Base-by-base conservation (phyloP, 2,797 vertebrate genomes). In the Meriones psammophilus region DNA sequence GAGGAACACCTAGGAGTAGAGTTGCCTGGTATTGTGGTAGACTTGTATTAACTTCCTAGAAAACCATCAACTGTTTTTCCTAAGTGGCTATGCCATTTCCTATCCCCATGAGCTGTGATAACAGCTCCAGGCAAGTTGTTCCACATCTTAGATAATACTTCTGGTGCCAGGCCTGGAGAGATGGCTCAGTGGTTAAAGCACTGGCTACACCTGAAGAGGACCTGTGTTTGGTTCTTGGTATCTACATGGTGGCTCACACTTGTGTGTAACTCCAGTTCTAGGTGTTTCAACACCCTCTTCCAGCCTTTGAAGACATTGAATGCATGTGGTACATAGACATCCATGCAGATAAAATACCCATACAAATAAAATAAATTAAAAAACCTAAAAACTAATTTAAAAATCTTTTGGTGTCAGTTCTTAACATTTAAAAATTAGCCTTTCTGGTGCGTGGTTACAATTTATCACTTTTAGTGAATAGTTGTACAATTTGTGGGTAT, bases 51-150 rank as follows among this genome's bases (percentile, higher is more conserved):
- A 89, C 56, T 74, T 94, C n/a, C 83, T 0, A 85, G 69, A 90
- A 92, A 95, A 76, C 15, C 58, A 58, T 4, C 42, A 76, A 89
- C 73, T 96, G 33, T 60, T 84, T 73, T 88, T 90, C 54, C 68
- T 90, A 94, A 94, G 58, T 80, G 56, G 42, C 36, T 50, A 50
- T 30, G n/a, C 28, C n/a, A 76, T 90, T 94, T 93, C 66, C 68
- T 74, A 86, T 1, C 39, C 24, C 46, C 66, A 76, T 39, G 18
- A 96, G 39, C 62, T 77, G 54, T 71, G 6, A 62, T 30, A 18
- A 85, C 62, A 90, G 71, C 24, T 80, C 76, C 76, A 50, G 54
- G n/a, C 39, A 69, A 84, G 33, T 24, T 85, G 68, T 64, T 85
- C 6, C 13, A 30, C 2, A 39, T 39, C 6, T 60, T 50, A 39